Percentiles rank a stretch among this genome's conserved stretches.
These are phyloP conservation scores for Bemisia tabaci DNA, from an alignment of 1,140 invertebrate genomes.

Conservation along the genomic window DNA sequence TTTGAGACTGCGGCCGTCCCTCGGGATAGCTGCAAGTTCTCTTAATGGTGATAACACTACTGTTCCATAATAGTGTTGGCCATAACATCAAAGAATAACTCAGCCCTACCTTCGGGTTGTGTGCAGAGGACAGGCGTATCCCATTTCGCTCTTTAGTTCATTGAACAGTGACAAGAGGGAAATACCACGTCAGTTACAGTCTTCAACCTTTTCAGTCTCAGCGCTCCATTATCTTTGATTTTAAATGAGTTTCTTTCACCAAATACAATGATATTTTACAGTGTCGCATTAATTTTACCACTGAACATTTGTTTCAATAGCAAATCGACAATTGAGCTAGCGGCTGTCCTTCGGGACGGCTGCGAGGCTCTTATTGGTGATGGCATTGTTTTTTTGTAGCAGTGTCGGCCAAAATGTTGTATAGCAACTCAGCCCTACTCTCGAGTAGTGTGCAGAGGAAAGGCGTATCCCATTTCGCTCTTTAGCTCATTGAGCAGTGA, in stretches of 20 bases:
- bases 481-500: conserved; percentile 49
- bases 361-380: neutral
- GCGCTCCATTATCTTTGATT: no score
- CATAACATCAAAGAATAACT: conserved; percentile 42
- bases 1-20: neutral
- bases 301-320: no score
- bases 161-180: conserved; percentile 47
- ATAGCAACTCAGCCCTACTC: conserved; percentile 36
- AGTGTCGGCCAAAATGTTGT: conserved; percentile 36
- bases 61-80: conserved; percentile 19
- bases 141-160: conserved; percentile 49
- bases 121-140: conserved; percentile 47
- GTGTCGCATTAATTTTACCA: no score
- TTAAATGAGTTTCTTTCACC: no score
- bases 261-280: no score
- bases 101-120: conserved; percentile 28
- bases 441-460: conserved; percentile 31
- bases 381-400: conserved; percentile 11
- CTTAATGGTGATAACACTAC: neutral
- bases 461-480: conserved; percentile 53
- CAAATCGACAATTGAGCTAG: neutral
- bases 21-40: neutral
- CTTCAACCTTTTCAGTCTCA: no score
- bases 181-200: conserved; percentile 46
- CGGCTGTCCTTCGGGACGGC: neutral